Base-by-base conservation (phyloP, 2,113 vertebrate genomes). In the Symphodus melops region DNA sequence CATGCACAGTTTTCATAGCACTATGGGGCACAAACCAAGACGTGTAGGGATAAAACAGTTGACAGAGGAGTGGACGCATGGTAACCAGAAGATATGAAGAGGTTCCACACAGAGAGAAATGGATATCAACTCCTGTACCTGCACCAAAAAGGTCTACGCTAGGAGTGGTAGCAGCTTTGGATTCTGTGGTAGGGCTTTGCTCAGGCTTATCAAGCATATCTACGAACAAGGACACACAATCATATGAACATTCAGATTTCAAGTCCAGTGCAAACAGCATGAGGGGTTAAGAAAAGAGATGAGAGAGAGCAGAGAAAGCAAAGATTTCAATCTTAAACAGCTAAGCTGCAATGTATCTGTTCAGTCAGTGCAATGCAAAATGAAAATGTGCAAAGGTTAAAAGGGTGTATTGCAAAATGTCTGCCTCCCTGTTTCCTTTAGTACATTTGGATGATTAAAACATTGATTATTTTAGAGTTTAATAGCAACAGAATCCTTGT, bases 101-200 rank as follows among this genome's bases (percentile, higher is more conserved):
- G 82, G 86, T 88, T 92, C 84, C 92, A 93, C 72, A 92, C 79
- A 92, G 61, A 92, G 64, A 92, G 53, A 90, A 84, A 90, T 86
- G 87, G 73, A 88, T 76, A 88, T 90, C 85, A 86, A 83, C 92
- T 92, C 89, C 68, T 94, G 93, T 95, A 99, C 98, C 98, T 99
- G 98, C 94, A 94, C 96, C 96, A 93, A 99, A 99, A 91, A 99
- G 96, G 95, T 98, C 98, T 97, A 99, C 96, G 95, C 96, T 97
- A 97, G 97, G 96, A 91, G 97, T 96, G 93, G 94, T 96, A 76
- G 97, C 97, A 84, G 96, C 94, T 93, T 98, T 98, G 93, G 98
- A 96, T 87, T 95, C 95, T 89, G 96, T 93, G 86, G 96, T 91
- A 85, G 92, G 95, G 92, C 92, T 94, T 94, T 94, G 94, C 79